Evolutionary conservation across 2,888 invertebrate species (phyloP), one percentile per base, ranked within the genome.

Genomic region (Scaptomyza caliginosa): DNA sequence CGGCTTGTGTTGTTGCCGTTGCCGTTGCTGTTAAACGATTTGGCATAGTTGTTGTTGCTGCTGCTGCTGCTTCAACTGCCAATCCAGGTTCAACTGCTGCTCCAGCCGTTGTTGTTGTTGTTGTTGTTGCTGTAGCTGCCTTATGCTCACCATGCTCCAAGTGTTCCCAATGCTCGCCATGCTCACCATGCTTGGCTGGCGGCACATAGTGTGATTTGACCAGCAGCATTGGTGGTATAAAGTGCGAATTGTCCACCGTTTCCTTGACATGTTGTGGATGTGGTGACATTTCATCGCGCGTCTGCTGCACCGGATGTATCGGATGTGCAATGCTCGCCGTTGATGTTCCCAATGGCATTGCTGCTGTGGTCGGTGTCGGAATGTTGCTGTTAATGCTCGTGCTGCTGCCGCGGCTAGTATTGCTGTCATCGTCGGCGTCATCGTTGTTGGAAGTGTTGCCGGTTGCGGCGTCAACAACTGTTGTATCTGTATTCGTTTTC

Each of bases 181-280:
- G 69, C 21, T 82, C 82, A 6, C 51, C 80, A 39, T 90, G 89
- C 60, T 88, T 90, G n/a, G 77, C 51, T 7, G 90, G 87, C 28
- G 91, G 90, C 50, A 91, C 89, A 68, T 91, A 91, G 77, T 91
- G 90, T 3, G 91, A 90, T 69, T 91, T 91, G 2, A 92, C 91
- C 70, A 92, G 69, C 55, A 92, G 51, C 92, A 92, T 92, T 38
- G 91, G 91, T 13, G 92, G 91, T 63, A 92, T 91, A 43, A 92
- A 92, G 70, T 91, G 91, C 10, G 89, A 88, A 57, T 88, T 91
- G 67, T 91, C 91, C 17, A 81, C 77, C 6, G 90, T 77, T 67
- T 90, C 90, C 55, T 91, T 91, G 23, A 88, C 68, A 51, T 90
- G 90, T 6, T 80, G 72, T 70, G 89, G 34, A 8, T 34, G 34